phyloP scores from a whole-genome alignment of 2,113 vertebrate species.

The Rhinogobius similis region DNA sequence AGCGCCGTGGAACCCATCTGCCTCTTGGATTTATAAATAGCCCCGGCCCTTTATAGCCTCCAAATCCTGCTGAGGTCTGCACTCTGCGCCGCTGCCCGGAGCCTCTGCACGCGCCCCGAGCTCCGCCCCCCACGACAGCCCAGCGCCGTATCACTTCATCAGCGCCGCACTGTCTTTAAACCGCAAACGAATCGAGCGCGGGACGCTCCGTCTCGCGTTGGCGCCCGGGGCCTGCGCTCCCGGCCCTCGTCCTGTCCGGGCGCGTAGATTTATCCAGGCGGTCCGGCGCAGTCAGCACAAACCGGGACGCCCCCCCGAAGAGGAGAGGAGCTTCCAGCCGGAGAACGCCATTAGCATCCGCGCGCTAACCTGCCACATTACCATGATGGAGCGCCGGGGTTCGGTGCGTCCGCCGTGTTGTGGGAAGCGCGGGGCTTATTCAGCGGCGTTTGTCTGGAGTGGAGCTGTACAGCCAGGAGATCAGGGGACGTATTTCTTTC shows the following conservation, averaged over 20 bases:
- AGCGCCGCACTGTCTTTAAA: background rate
- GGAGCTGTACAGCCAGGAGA: slow-evolving; percentile 37
- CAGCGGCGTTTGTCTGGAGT: slow-evolving; percentile 59
- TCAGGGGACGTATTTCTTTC: slow-evolving; percentile 53
- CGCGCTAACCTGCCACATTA: slow-evolving; percentile 38
- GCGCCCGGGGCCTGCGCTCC: background rate
- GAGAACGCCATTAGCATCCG: slow-evolving; percentile 13
- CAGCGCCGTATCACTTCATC: background rate
- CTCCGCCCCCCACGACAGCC: background rate
- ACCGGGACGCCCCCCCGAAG: background rate
- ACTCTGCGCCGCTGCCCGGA: background rate
- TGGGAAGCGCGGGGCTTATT: slow-evolving; percentile 51
- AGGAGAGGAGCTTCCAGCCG: background rate
- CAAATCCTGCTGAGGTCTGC: background rate
- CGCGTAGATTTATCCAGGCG: background rate
- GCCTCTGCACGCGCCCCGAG: background rate
- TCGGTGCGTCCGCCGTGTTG: slow-evolving; percentile 31
- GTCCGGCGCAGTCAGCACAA: background rate
- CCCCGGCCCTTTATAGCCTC: background rate
- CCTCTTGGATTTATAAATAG: background rate
- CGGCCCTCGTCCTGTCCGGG: background rate
- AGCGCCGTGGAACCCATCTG: background rate
- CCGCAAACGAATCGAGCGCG: background rate
- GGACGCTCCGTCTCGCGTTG: background rate
- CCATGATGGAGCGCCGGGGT: slow-evolving; percentile 34